Conservation (phyloP, 2,113 vertebrate species). For the Oreochromis aureus region DNA sequence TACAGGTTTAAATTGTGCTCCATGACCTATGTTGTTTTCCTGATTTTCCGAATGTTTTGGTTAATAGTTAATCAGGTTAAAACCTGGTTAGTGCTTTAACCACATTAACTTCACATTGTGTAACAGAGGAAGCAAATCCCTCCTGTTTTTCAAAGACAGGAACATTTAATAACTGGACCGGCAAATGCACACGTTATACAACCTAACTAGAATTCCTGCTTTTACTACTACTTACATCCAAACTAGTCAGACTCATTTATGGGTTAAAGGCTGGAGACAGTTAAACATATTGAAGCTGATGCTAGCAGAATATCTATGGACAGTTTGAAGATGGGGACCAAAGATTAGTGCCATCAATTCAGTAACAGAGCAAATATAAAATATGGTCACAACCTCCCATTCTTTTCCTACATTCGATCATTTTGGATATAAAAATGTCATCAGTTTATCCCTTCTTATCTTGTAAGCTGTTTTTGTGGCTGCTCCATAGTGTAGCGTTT, state of each 20-base stretch:
- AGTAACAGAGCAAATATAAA: neutral
- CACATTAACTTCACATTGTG: neutral
- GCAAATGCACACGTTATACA: neutral
- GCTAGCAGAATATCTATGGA: neutral
- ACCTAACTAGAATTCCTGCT: neutral
- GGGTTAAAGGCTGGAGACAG: neutral
- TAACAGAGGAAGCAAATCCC: neutral
- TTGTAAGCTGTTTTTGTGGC: neutral
- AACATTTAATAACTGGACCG: neutral
- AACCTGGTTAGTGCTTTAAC: neutral
- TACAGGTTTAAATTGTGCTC: neutral
- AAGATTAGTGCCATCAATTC: neutral
- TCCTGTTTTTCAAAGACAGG: neutral
- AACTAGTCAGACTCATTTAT: neutral
- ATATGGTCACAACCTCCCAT: neutral
- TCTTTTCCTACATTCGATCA: neutral
- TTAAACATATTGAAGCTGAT: neutral
- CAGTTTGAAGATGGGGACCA: neutral
- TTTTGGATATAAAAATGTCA: neutral
- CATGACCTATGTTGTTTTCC: neutral
- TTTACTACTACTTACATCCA: neutral
- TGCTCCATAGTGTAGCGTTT: accelerated
- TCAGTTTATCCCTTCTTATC: neutral
- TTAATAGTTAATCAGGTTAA: neutral
- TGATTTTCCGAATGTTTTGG: neutral